phyloP scores from a whole-genome alignment of 1,140 invertebrate genomes.

The Lucilia cuprina region DNA sequence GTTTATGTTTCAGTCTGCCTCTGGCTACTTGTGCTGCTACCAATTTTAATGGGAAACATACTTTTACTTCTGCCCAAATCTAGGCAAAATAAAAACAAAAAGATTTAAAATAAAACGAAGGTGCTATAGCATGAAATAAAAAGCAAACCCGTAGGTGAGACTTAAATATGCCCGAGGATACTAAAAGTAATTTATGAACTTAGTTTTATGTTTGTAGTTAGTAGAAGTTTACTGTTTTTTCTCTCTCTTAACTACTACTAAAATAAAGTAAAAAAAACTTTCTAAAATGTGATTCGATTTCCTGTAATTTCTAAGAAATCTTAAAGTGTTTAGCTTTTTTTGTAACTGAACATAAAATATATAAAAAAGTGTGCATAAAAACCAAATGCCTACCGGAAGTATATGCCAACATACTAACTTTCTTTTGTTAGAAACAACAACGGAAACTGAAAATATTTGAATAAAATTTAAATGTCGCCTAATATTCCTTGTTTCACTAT shows the following conservation, averaged over 20 bases:
- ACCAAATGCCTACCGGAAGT: slow-evolving; percentile 56
- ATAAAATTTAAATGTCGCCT: slow-evolving; percentile 23
- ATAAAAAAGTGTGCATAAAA: slow-evolving; percentile 39
- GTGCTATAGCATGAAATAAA: slow-evolving; percentile 9
- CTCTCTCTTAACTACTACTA: too few relatives aligned
- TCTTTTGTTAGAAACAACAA: background rate
- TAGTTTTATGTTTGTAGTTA: background rate
- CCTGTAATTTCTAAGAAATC: slow-evolving; percentile 17
- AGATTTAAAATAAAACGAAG: slow-evolving; percentile 22
- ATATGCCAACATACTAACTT: slow-evolving; percentile 35
- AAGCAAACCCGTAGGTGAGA: slow-evolving; percentile 12
- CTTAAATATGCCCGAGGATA: slow-evolving; percentile 12
- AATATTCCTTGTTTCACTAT: background rate
- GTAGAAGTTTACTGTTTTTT: too few relatives aligned
- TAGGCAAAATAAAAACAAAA: background rate
- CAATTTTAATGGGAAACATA: slow-evolving; percentile 17
- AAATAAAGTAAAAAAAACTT: background rate
- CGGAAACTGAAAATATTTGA: too few relatives aligned
- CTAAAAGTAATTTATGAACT: slow-evolving; percentile 35
- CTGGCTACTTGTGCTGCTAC: slow-evolving; percentile 21
- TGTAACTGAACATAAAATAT: too few relatives aligned
- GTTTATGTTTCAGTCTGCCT: slow-evolving; percentile 29
- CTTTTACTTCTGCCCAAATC: background rate
- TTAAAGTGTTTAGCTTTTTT: background rate
- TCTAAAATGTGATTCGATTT: slow-evolving; percentile 19